Conservation (phyloP, 2,113 vertebrate genomes). For the Sialia sialis region DNA sequence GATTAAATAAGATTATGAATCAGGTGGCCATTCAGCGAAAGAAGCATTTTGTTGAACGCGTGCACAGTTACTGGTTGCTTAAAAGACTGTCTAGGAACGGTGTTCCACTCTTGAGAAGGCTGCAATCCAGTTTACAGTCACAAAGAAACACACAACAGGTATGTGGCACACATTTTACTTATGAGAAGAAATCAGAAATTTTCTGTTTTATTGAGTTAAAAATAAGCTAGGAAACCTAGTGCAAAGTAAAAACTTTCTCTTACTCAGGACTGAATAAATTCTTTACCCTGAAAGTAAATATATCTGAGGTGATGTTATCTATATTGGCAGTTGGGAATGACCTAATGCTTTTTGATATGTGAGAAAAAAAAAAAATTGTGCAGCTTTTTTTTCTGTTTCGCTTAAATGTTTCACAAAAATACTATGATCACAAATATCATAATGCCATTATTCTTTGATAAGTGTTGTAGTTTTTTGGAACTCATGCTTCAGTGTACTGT, state of each 20-base stretch:
- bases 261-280: neutral
- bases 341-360: neutral
- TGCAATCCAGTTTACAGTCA: conserved; percentile 89
- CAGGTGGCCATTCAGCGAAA: conserved; percentile 96
- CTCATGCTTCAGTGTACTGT: neutral
- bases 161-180: conserved; percentile 39
- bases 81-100: conserved; percentile 94
- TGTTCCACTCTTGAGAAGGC: conserved; percentile 88
- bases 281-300: neutral
- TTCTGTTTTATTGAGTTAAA: neutral
- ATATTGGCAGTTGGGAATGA: neutral
- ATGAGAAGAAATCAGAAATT: neutral
- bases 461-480: neutral
- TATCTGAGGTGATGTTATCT: neutral
- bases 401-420: neutral
- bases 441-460: neutral
- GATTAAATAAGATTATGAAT: conserved; percentile 94
- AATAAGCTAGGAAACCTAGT: neutral
- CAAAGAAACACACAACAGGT: conserved; percentile 89
- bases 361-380: neutral
- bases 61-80: conserved; percentile 94
- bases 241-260: neutral
- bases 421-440: neutral
- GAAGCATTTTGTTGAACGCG: conserved; percentile 92
- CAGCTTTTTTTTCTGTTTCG: neutral